phyloP scores from a whole-genome alignment of 2,797 vertebrate species.

The Chelonia mydas region DNA sequence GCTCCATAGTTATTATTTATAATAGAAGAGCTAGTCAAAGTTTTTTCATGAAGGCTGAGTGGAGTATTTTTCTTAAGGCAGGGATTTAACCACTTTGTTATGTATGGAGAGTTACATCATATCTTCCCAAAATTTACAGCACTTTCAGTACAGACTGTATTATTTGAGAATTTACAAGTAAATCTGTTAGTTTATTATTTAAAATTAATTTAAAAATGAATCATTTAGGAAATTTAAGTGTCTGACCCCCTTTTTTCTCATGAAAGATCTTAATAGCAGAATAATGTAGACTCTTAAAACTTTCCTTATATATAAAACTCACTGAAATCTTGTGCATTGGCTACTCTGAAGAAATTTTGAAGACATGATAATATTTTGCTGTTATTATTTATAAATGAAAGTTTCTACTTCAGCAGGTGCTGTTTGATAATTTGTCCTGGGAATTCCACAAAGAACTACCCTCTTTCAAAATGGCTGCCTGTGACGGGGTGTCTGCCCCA shows the following conservation, averaged over 20 bases:
- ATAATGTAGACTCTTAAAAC: background rate
- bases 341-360: background rate
- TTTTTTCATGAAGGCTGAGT: constrained; percentile 16
- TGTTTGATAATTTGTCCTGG: background rate
- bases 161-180: constrained; percentile 42
- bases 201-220: constrained; percentile 25
- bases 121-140: constrained; percentile 39
- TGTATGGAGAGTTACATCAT: constrained; percentile 17
- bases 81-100: constrained; percentile 33
- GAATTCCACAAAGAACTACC: background rate
- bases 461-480: background rate
- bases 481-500: too few relatives aligned
- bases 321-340: background rate
- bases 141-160: background rate
- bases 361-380: background rate
- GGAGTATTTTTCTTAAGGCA: constrained; percentile 44
- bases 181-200: constrained; percentile 39
- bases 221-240: background rate
- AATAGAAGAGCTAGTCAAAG: background rate
- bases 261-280: background rate
- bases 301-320: background rate
- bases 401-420: background rate
- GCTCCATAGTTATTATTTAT: constrained; percentile 41
- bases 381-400: background rate
- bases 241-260: background rate